Percentiles rank a stretch among this genome's conserved stretches.
Evolutionary conservation across 1,140 invertebrate genomes (phyloP).

Genomic region (Lordiphosa mommai): DNA sequence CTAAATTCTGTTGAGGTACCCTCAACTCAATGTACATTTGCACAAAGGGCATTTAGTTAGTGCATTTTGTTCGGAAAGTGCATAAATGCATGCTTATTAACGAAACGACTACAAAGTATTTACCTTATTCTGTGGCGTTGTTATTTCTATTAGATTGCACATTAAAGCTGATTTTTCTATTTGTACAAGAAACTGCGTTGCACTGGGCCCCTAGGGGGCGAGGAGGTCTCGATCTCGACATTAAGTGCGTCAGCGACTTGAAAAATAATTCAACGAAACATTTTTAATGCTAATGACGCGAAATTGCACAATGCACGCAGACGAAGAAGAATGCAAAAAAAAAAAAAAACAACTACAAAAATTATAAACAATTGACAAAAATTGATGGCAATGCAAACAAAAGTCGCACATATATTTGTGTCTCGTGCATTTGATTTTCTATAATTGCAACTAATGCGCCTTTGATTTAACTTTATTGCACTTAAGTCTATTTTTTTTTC

Average conservation of each 20-base stretch:
- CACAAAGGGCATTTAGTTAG: not conserved
- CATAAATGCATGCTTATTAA: conserved; percentile 66
- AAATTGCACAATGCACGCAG: conserved; percentile 76
- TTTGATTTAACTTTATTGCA: conserved; percentile 49
- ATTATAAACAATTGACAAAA: conserved; percentile 61
- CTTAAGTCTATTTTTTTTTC: conserved; percentile 12
- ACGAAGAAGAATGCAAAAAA: conserved; percentile 17
- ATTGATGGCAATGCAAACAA: conserved; percentile 74
- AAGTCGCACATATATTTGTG: conserved; percentile 70
- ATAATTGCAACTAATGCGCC: conserved; percentile 69
- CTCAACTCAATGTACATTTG: conserved; percentile 15
- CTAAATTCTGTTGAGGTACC: too few species aligned
- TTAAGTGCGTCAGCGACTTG: conserved; percentile 76
- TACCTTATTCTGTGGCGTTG: conserved; percentile 41
- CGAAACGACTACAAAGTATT: conserved; percentile 42
- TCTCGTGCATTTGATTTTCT: conserved; percentile 61
- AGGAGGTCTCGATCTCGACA: conserved; percentile 47
- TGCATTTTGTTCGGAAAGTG: conserved; percentile 22
- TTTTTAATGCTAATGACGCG: conserved; percentile 75
- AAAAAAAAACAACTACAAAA: too few species aligned
- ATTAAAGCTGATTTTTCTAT: conserved; percentile 72
- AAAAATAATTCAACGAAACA: conserved; percentile 71
- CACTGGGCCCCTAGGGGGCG: not conserved
- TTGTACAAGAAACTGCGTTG: conserved; percentile 66
- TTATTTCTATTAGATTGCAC: conserved; percentile 74